Conservation (phyloP, 1,140 invertebrate species). For the Drosophila littoralis region DNA sequence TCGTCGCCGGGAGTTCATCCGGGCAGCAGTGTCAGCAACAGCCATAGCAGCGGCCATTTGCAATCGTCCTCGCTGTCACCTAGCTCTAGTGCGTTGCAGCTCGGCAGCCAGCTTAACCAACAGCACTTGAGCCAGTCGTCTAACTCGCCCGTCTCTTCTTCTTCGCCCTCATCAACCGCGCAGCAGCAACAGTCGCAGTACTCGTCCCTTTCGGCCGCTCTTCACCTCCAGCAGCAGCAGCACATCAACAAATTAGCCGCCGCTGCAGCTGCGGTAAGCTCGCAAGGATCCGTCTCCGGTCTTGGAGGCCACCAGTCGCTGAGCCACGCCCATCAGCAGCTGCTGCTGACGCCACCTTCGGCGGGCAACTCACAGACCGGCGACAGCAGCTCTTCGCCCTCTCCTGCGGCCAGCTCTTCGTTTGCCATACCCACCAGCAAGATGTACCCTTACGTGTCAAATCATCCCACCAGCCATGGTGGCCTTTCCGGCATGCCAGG, state of each 20-base stretch:
- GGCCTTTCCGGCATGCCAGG: slow-evolving; percentile 85
- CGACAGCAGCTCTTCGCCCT: slow-evolving; percentile 85
- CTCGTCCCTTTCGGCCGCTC: slow-evolving; percentile 75
- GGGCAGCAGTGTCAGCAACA: slow-evolving; percentile 61
- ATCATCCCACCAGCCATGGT: slow-evolving; percentile 86
- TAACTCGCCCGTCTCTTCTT: slow-evolving; percentile 80
- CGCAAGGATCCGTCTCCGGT: slow-evolving; percentile 51
- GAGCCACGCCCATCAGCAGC: slow-evolving; percentile 84
- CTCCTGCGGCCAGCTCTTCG: slow-evolving; percentile 86
- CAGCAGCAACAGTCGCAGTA: slow-evolving; percentile 70
- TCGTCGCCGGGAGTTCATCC: slow-evolving; percentile 76
- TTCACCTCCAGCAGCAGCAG: slow-evolving; percentile 79
- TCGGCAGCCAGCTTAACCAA: slow-evolving; percentile 52
- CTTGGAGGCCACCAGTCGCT: slow-evolving; percentile 48
- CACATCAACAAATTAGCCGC: slow-evolving; percentile 79
- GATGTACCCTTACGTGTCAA: slow-evolving; percentile 89
- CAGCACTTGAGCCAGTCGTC: slow-evolving; percentile 76
- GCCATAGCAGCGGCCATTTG: slow-evolving; percentile 84
- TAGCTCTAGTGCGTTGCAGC: slow-evolving; percentile 56
- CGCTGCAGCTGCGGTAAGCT: slow-evolving; percentile 69
- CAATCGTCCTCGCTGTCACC: slow-evolving; percentile 77
- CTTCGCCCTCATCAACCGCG: slow-evolving; percentile 70
- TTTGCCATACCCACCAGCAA: slow-evolving; percentile 85
- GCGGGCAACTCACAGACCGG: slow-evolving; percentile 82
- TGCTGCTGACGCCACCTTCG: slow-evolving; percentile 80